Base-by-base conservation (phyloP, 2,888 invertebrate genomes). In the Nasonovia ribisnigri region DNA sequence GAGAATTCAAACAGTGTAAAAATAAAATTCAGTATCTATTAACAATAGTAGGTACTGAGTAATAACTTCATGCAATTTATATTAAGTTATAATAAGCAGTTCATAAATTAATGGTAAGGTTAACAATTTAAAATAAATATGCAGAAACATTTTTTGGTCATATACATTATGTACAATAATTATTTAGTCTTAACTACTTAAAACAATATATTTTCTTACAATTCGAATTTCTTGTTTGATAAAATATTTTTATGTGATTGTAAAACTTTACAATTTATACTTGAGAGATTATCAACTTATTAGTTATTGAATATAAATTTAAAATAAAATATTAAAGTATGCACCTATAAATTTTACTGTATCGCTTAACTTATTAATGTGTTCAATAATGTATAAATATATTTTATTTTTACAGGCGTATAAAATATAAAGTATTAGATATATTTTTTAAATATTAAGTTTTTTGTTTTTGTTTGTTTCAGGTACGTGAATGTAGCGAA, bases 381-480 rank as follows among this genome's bases (percentile, higher is more conserved):
- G 1, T 36, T 36, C 36, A 77, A 20, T 3, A 67, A n/a, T 67
- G n/a, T 29, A 29, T 29, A n/a, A 20, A 20, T 54, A 67, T 6
- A 20, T 16, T 36, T 77, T 77, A 36, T 36, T 77, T 20, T 36
- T 36, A 36, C 16, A 77, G 4, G 67, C 16, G 1, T n/a, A 13
- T 67, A n/a, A n/a, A 67, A n/a, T 67, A 11, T 67, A n/a, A 29
- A 3, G 29, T 6, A 77, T 77, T 36, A 26, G 5, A 20, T 20
- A n/a, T 5, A n/a, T 60, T 29, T 67, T 67, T 67, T n/a, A n/a
- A 77, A 77, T 77, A 77, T 36, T 77, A 77, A 77, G 1, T 36
- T 57, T 16, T 57, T 89, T 1, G 57, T 42, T 42, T 91, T 84
- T 51, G 3, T 84, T 91, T 84, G 77, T 91, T 91, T 84, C 84